phyloP scores from a whole-genome alignment of 2,888 invertebrate genomes.

The Selenia dentaria region DNA sequence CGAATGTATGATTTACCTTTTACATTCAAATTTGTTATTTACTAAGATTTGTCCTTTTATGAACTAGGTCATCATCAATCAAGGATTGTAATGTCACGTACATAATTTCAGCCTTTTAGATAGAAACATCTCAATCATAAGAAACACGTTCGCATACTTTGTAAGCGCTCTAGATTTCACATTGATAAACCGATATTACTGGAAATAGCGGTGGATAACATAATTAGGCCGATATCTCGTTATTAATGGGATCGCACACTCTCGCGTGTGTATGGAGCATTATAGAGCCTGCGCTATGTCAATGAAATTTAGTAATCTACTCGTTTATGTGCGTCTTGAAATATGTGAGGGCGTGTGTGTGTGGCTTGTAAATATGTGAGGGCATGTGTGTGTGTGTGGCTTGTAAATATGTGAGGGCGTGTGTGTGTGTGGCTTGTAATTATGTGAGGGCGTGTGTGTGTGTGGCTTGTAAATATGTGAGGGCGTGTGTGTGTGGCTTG shows the following conservation, averaged over 20 bases:
- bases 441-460: constrained; percentile 2
- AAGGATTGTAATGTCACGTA: too few species aligned
- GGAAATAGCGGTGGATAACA: constrained; percentile 9
- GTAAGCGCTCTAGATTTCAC: constrained; percentile 3
- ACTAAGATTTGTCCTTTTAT: too few species aligned
- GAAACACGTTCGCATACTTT: not conserved
- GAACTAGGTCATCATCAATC: too few species aligned
- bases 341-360: not conserved
- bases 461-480: not conserved
- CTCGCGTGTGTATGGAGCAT: constrained; percentile 27
- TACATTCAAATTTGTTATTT: too few species aligned
- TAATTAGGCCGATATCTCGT: constrained; percentile 14
- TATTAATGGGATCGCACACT: constrained; percentile 14
- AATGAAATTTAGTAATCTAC: constrained; percentile 18
- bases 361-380: too few species aligned
- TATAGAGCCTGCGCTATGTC: constrained; percentile 19
- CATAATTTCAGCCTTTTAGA: too few species aligned
- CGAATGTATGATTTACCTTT: too few species aligned
- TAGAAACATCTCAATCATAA: too few species aligned
- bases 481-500: not conserved
- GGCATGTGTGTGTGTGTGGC: too few species aligned
- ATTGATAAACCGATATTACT: constrained; percentile 8
- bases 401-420: too few species aligned
- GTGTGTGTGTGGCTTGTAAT: too few species aligned
- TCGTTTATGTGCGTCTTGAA: constrained; percentile 4